Conservation (phyloP, 2,797 vertebrate species). For the Graptemys geographica region DNA sequence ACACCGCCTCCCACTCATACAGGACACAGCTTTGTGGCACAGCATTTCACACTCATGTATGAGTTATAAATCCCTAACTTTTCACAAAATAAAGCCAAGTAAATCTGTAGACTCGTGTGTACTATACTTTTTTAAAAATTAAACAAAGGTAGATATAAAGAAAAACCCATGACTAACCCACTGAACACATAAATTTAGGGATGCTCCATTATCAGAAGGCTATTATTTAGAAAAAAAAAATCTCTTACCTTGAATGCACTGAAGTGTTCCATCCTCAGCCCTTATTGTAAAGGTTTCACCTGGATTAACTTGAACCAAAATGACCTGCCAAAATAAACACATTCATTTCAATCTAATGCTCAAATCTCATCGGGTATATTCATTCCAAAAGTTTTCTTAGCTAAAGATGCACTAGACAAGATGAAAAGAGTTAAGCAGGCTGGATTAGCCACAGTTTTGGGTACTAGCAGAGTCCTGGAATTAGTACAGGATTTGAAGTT, state of each 20-base stretch:
- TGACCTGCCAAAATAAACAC: conserved; percentile 87
- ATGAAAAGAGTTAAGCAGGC: background rate
- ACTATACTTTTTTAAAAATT: background rate
- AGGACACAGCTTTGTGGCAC: background rate
- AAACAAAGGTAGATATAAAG: background rate
- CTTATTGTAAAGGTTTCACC: conserved; percentile 99
- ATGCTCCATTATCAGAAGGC: background rate
- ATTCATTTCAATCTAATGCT: conserved; percentile 21
- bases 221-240: background rate
- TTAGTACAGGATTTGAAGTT: background rate
- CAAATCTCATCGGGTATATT: background rate
- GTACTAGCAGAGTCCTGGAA: background rate
- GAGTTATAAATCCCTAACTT: background rate
- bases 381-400: background rate
- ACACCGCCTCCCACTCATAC: background rate
- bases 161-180: background rate
- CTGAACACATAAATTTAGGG: background rate
- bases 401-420: background rate
- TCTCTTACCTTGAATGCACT: conserved; percentile 98
- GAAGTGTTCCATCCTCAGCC: conserved; percentile 96
- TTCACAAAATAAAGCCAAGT: background rate
- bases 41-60: accelerated
- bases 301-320: conserved; percentile 98
- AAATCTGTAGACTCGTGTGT: background rate
- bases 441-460: background rate